phyloP scores from a whole-genome alignment of 2,888 invertebrate species.

The Sepiola atlantica region DNA sequence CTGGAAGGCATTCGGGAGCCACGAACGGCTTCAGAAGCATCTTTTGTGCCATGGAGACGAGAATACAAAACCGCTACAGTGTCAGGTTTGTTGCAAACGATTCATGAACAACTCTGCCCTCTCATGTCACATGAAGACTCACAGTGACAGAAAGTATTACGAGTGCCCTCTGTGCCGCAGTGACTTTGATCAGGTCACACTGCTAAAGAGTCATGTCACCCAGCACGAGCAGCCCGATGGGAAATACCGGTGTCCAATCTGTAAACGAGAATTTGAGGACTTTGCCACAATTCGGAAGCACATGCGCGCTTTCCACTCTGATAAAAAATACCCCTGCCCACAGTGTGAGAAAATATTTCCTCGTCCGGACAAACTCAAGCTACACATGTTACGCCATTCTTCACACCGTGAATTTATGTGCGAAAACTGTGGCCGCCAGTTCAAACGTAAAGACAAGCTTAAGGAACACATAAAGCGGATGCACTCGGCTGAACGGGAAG shows the following conservation, averaged over 20 bases:
- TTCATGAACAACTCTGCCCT: conserved; percentile 84
- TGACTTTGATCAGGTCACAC: conserved; percentile 77
- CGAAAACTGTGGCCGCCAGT: conserved; percentile 84
- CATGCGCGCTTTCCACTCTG: conserved; percentile 83
- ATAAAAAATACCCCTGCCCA: conserved; percentile 81
- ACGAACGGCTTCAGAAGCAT: conserved; percentile 81
- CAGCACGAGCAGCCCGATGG: conserved; percentile 80
- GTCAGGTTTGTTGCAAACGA: conserved; percentile 75
- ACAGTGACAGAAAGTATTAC: conserved; percentile 80
- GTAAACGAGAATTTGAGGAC: conserved; percentile 81
- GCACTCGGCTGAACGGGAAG: conserved; percentile 78
- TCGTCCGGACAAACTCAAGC: conserved; percentile 82
- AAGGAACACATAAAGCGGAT: conserved; percentile 83
- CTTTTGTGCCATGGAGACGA: conserved; percentile 81
- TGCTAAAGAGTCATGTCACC: conserved; percentile 81
- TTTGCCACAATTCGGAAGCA: conserved; percentile 84
- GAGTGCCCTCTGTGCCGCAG: conserved; percentile 85
- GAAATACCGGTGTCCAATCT: conserved; percentile 82
- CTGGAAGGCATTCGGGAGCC: conserved; percentile 81
- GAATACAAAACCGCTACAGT: conserved; percentile 81
- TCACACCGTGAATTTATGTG: conserved; percentile 83
- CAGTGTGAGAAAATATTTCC: conserved; percentile 83
- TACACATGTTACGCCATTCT: conserved; percentile 83
- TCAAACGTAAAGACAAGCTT: conserved; percentile 82
- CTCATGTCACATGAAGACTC: conserved; percentile 83